These are phyloP conservation scores for Lophius piscatorius DNA, from an alignment of 2,113 vertebrate species.

Conservation along the genomic window DNA sequence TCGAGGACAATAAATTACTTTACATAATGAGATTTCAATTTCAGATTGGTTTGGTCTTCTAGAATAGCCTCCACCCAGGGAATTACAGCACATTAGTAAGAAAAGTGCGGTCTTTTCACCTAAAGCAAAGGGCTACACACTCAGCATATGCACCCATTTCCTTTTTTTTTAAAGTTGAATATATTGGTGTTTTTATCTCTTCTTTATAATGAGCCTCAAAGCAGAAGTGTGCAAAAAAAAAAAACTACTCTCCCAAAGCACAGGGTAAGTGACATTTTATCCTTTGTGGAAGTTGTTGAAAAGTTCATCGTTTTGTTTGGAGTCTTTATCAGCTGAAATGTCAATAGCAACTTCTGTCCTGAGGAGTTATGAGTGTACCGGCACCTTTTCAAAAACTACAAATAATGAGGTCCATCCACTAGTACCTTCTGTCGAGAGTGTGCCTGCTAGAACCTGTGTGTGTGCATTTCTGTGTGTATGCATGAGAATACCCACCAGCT, in stretches of 20 bases:
- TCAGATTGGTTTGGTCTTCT: neutral
- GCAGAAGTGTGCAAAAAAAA: slow-evolving; percentile 5
- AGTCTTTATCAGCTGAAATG: slow-evolving; percentile 56
- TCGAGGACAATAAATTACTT: neutral
- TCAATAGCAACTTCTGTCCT: slow-evolving; percentile 51
- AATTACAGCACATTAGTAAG: neutral
- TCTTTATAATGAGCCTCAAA: neutral
- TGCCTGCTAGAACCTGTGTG: neutral
- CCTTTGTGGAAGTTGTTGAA: slow-evolving; percentile 19
- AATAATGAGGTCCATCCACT: slow-evolving; percentile 37
- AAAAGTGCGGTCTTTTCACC: neutral
- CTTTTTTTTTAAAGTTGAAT: no score
- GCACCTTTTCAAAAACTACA: slow-evolving; percentile 30
- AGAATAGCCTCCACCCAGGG: neutral
- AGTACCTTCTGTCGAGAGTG: slow-evolving; percentile 32
- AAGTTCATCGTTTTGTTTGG: slow-evolving; percentile 23
- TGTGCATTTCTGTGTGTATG: no score
- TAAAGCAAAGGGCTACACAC: no score
- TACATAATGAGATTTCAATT: neutral
- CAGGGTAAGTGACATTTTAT: slow-evolving; percentile 19
- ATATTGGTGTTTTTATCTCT: neutral
- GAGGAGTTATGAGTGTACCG: slow-evolving; percentile 1
- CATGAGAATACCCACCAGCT: slow-evolving; percentile 56
- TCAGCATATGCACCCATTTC: no score
- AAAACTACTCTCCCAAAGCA: slow-evolving; percentile 19